Evolutionary conservation across 2,888 invertebrate species (phyloP).

Genomic region (Pheosia tremula): DNA sequence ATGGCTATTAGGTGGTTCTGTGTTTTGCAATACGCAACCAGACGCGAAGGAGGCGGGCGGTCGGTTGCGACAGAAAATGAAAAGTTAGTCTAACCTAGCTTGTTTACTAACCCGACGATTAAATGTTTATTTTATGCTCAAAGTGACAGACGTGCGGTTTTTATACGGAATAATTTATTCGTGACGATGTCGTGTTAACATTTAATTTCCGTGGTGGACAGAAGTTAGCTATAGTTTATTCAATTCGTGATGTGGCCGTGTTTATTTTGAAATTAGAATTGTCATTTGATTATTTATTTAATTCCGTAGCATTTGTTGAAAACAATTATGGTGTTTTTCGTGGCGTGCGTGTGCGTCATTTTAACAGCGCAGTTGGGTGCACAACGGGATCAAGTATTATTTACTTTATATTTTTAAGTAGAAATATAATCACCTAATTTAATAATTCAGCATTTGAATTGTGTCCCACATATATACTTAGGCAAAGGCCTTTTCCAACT

Average conservation of each 20-base stretch:
- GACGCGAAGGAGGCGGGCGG: not conserved
- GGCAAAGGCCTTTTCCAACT: no score
- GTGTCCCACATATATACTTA: no score
- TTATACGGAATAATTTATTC: not conserved
- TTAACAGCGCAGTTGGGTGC: constrained; percentile 2
- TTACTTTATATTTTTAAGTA: not conserved
- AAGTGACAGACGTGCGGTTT: constrained; percentile 2
- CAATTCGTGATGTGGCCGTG: not conserved
- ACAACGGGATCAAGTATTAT: not conserved
- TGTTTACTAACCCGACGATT: not conserved
- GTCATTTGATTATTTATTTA: not conserved
- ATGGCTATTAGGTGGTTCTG: not conserved
- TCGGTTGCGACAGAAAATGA: constrained; percentile 4
- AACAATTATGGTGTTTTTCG: constrained; percentile 5
- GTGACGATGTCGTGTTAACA: not conserved
- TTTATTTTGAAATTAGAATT: not conserved
- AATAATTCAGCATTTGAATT: no score
- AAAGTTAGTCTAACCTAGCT: constrained; percentile 2
- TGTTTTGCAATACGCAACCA: constrained; percentile 3
- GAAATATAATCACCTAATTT: no score
- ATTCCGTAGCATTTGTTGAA: not conserved
- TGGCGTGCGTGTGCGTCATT: constrained; percentile 5
- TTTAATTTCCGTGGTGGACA: no score
- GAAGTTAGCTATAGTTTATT: not conserved
- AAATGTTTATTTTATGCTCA: not conserved